Percentiles rank a stretch among this genome's conserved stretches.
These are phyloP conservation scores for Sminthurides aquaticus DNA, from an alignment of 2,888 invertebrate genomes.

Conservation along the genomic window DNA sequence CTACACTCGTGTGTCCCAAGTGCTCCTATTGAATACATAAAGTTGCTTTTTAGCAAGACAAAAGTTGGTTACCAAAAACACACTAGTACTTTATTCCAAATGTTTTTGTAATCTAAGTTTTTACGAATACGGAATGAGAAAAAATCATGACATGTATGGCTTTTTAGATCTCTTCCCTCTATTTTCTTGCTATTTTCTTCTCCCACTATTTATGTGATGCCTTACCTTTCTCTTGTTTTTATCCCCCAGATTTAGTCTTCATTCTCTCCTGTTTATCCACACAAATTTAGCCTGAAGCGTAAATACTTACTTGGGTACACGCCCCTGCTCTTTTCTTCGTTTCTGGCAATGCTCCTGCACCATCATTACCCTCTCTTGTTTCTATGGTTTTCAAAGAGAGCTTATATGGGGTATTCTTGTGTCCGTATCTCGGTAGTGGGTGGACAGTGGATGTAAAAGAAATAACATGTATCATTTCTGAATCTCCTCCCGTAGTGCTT, in stretches of 20 bases:
- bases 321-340: too few relatives aligned
- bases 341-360: too few relatives aligned
- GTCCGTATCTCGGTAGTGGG: not conserved
- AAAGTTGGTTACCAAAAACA: slow-evolving; percentile 39
- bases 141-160: slow-evolving; percentile 34
- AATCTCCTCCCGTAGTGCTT: not conserved
- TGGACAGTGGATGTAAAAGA: not conserved
- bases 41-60: slow-evolving; percentile 33
- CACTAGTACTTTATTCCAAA: slow-evolving; percentile 33
- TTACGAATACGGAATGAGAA: slow-evolving; percentile 36
- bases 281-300: not conserved
- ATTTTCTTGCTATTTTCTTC: not conserved
- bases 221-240: not conserved
- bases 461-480: not conserved
- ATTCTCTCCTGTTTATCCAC: not conserved
- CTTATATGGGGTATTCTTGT: too few relatives aligned
- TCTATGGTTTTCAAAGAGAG: too few relatives aligned
- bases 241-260: not conserved
- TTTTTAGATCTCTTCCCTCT: slow-evolving; percentile 16
- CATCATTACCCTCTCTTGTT: not conserved
- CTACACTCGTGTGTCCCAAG: slow-evolving; percentile 20
- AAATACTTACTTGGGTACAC: not conserved
- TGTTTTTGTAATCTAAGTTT: slow-evolving; percentile 41
- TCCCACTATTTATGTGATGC: not conserved
- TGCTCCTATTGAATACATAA: slow-evolving; percentile 41